These are phyloP conservation scores for Glaucomys volans DNA, from an alignment of 2,113 vertebrate genomes.

Conservation along the genomic window DNA sequence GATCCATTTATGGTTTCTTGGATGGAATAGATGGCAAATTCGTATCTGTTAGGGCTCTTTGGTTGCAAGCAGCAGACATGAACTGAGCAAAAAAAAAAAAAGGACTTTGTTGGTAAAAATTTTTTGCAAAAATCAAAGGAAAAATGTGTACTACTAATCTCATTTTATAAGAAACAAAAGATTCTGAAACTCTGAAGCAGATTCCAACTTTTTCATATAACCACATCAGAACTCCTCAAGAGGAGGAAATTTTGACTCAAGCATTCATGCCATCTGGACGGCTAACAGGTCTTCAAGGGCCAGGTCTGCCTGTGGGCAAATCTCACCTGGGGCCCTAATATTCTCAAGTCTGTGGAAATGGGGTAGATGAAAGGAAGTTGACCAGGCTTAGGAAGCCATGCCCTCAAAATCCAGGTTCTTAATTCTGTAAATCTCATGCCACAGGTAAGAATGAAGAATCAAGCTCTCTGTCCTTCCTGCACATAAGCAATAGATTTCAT, in stretches of 20 bases:
- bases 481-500: background rate
- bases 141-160: background rate
- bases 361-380: fast-evolving
- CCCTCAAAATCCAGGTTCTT: background rate
- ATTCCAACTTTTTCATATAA: background rate
- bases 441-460: background rate
- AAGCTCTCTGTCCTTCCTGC: background rate
- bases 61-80: background rate
- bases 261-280: background rate
- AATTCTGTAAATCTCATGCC: background rate
- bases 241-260: background rate
- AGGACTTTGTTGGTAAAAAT: background rate
- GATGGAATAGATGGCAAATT: background rate
- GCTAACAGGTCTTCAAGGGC: background rate
- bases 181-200: constrained; percentile 10
- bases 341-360: background rate
- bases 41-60: background rate
- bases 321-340: background rate
- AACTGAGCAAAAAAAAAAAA: background rate
- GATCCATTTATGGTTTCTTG: background rate
- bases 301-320: background rate
- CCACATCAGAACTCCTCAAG: background rate
- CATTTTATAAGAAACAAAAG: constrained; percentile 13
- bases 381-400: background rate
- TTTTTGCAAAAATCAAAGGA: background rate